These are phyloP conservation scores for Cebus imitator DNA, from an alignment of 2,113 vertebrate genomes.

Conservation along the genomic window DNA sequence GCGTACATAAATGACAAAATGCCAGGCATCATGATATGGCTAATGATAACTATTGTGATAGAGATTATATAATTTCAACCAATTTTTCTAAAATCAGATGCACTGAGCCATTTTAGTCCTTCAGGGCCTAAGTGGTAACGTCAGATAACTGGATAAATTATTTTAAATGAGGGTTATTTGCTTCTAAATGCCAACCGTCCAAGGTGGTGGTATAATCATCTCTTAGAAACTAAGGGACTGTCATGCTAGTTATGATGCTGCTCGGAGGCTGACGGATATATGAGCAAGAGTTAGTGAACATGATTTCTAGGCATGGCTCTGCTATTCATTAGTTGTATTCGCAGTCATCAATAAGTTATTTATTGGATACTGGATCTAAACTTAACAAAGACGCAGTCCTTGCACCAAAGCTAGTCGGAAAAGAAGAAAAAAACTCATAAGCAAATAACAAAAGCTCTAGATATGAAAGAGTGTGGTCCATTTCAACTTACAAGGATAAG, in stretches of 20 bases:
- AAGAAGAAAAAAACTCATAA: slow-evolving; percentile 25
- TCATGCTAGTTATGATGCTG: neutral
- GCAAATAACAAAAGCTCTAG: neutral
- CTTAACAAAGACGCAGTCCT: slow-evolving; percentile 8
- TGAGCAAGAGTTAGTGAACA: fast-evolving
- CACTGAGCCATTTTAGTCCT: neutral
- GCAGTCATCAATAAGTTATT: neutral
- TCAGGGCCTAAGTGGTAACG: neutral
- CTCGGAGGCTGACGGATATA: neutral
- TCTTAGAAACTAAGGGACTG: neutral
- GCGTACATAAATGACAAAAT: neutral
- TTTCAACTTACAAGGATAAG: neutral
- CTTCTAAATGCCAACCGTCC: neutral
- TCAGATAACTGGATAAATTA: neutral
- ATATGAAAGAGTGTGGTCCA: neutral
- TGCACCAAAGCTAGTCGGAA: neutral
- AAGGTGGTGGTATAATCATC: neutral
- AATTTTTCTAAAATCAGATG: neutral
- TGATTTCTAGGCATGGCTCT: neutral
- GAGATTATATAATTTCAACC: neutral
- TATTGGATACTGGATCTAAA: neutral
- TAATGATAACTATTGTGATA: neutral
- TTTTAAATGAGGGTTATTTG: neutral
- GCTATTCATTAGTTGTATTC: neutral
- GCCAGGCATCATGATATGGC: neutral